Base-by-base conservation (phyloP, 2,888 invertebrate genomes). In the Tetragonisca angustula region DNA sequence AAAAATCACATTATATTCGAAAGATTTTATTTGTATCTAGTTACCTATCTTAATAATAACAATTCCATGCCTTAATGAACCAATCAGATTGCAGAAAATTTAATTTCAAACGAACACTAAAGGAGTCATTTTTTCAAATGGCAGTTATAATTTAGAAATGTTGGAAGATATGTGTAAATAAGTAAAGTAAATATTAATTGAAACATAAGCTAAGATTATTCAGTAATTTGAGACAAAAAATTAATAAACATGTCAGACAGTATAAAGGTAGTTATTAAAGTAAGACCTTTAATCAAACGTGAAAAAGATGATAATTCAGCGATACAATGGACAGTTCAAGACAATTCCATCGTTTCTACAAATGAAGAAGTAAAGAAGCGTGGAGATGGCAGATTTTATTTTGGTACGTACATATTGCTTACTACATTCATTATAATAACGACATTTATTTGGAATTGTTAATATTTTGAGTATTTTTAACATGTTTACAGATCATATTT, bases 181-280 rank as follows among this genome's bases (percentile, higher is more conserved):
- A 21, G 32, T 24, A 5, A 2, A 13, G 52, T 54, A 21, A 36
- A 50, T n/a, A 13, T 68, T 52, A 43, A 17, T 59, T 36, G 3
- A 27, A 43, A 36, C 68, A 62, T 17, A 49, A 43, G 19, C 13
- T 52, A 2, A 24, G 6, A 15, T 59, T 52, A 19, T 32, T 43
- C n/a, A 0, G 1, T 17, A 19, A 50, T 59, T 49, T 17, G 11
- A 36, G 13, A 24, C 0, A 69, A 54, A 70, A 5, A n/a, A 67
- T 32, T 36, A 50, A 59, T 56, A 32, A 90, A 87, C 62, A 96
- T 96, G 96, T 95, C 96, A 92, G 95, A 96, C 92, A 97, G 96
- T 92, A 97, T 97, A 73, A 96, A 97, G 95, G 97, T 97, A 76
- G 97, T 97, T 81, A 96, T 97, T 83, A 97, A 97, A 95, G 95